Base-by-base conservation (phyloP, 2,888 invertebrate species). In the Aphodius sticticus region DNA sequence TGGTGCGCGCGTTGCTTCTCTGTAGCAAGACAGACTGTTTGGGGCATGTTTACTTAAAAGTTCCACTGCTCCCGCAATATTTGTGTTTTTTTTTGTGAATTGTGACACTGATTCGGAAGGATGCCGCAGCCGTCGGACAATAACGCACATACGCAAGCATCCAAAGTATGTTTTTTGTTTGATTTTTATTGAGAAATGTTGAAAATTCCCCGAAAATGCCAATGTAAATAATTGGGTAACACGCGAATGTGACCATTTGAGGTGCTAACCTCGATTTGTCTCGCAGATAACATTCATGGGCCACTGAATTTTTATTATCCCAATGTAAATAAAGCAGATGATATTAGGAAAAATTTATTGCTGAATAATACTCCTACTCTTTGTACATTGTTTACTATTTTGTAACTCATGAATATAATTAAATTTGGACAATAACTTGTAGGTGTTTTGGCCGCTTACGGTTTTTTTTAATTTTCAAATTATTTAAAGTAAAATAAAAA, bases 1-100 rank as follows among this genome's bases (percentile, higher is more conserved):
- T 53, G 2, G 53, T 53, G 53, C 53, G 53, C 53, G 53, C 12
- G 53, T 38, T 53, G 53, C 53, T 53, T 53, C 26, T 53, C 53
- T 12, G 53, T 12, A 53, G 53, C 53, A 12, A 9, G 12, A 7
- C 53, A 53, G 9, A 53, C 53, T 53, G 7, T 53, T 53, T 53
- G 53, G 53, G 53, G 53, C 53, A 53, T 53, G 53, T 53, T 53
- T 53, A 53, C 53, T 53, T 53, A 53, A 53, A 53, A 53, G 53
- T 53, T 7, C 12, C 53, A 53, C 53, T 53, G 3, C 26, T 53
- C 53, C 12, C 53, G 4, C 53, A 12, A 12, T 53, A 9, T 53
- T 53, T 53, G 53, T 53, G 53, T 9, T 53, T 53, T 53, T 38
- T 53, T 53, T 53, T 53, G 53, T 53, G 53, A 53, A 53, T 53